Percentiles rank a stretch among this genome's conserved stretches.
These are phyloP conservation scores for Drosophila willistoni DNA, from an alignment of 1,140 invertebrate genomes.

Conservation along the genomic window DNA sequence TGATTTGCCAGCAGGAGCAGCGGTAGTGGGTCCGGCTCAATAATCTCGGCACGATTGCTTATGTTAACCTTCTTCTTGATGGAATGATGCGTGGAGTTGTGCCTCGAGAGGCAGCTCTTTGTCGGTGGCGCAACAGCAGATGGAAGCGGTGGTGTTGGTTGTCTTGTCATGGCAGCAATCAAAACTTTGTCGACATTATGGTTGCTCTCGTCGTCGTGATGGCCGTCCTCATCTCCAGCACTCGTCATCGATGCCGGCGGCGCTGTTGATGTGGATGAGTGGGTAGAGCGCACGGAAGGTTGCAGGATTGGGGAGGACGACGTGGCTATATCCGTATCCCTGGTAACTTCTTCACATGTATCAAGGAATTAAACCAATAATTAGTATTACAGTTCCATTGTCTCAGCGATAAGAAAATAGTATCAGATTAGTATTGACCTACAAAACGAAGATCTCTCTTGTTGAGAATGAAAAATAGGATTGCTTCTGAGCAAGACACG, in stretches of 20 bases:
- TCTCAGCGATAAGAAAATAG: neutral
- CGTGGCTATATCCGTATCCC: constrained; percentile 29
- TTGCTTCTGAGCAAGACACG: too few relatives aligned
- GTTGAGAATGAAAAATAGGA: too few relatives aligned
- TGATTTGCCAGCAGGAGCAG: constrained; percentile 51
- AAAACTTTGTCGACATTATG: constrained; percentile 37
- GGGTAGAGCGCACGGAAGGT: constrained; percentile 44
- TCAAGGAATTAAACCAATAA: constrained; percentile 34
- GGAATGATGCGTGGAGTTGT: constrained; percentile 77
- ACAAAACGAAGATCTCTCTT: too few relatives aligned
- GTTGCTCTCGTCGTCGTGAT: constrained; percentile 30
- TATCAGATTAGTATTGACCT: neutral
- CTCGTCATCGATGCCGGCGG: constrained; percentile 72
- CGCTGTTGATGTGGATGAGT: constrained; percentile 68
- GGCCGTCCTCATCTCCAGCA: constrained; percentile 48
- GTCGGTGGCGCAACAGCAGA: constrained; percentile 32
- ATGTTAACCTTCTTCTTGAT: constrained; percentile 82
- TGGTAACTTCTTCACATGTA: constrained; percentile 34
- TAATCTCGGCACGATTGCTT: constrained; percentile 76
- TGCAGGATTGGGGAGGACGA: neutral
- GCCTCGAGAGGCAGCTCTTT: constrained; percentile 75
- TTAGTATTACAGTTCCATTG: constrained; percentile 32
- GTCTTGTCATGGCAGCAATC: constrained; percentile 9
- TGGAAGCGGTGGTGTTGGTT: constrained; percentile 29
- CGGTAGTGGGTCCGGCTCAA: constrained; percentile 68